Evolutionary conservation across 1,140 invertebrate species (phyloP).

Genomic region (Papilio xuthus): DNA sequence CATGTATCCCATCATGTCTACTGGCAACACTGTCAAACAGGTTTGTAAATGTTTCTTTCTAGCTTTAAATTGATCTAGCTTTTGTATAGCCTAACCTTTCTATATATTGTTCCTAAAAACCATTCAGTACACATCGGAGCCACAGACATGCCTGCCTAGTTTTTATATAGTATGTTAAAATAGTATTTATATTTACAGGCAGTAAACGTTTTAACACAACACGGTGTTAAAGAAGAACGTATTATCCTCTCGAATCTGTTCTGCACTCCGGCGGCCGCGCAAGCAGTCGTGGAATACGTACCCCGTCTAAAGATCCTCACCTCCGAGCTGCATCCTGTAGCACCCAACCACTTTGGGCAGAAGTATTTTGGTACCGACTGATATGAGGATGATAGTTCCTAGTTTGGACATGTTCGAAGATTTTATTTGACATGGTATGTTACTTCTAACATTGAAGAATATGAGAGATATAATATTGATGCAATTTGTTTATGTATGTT

Average conservation of each 20-base stretch:
- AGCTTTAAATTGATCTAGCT: not conserved
- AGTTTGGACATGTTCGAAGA: constrained; percentile 33
- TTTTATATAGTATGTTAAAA: not conserved
- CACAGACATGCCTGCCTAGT: too few relatives aligned
- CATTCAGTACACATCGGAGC: too few relatives aligned
- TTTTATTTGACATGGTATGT: not conserved
- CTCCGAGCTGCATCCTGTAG: constrained; percentile 96
- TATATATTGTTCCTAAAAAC: too few relatives aligned
- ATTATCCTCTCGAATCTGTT: constrained; percentile 98
- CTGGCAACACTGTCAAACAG: constrained; percentile 95
- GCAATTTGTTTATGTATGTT: not conserved
- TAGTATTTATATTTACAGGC: constrained; percentile 84
- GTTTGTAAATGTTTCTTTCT: constrained; percentile 49
- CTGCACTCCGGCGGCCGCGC: constrained; percentile 95
- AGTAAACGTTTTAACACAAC: constrained; percentile 95
- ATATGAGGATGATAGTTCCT: constrained; percentile 66
- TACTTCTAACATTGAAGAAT: not conserved
- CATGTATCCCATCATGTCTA: constrained; percentile 99
- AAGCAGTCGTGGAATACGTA: constrained; percentile 92
- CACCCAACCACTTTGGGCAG: constrained; percentile 98
- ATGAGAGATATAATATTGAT: not conserved
- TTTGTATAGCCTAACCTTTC: too few relatives aligned
- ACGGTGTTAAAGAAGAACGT: constrained; percentile 95
- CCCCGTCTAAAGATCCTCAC: constrained; percentile 97
- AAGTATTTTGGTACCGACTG: constrained; percentile 99